Conservation (phyloP, 1,140 invertebrate species). For the Eciton burchellii region DNA sequence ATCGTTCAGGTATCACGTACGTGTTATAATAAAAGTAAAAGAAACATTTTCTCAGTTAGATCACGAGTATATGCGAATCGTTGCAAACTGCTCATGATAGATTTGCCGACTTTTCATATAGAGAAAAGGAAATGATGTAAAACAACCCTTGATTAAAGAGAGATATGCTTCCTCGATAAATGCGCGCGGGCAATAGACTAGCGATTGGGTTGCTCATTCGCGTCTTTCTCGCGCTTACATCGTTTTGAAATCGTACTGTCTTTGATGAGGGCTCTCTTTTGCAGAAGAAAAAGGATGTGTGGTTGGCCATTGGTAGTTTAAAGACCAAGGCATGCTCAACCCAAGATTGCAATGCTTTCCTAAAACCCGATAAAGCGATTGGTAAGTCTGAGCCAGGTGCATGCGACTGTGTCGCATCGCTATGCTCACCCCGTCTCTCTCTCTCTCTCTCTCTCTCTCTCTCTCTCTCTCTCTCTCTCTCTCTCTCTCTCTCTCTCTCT, state of each 20-base stretch:
- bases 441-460: conserved; percentile 64
- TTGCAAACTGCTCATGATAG: conserved; percentile 28
- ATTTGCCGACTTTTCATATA: neutral
- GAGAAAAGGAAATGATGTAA: neutral
- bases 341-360: conserved; percentile 85
- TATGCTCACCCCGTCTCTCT: conserved; percentile 77
- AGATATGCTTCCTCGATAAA: conserved; percentile 4
- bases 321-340: conserved; percentile 85
- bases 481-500: conserved; percentile 69
- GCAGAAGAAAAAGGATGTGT: conserved; percentile 86
- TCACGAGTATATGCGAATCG: conserved; percentile 27
- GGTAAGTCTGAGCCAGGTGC: conserved; percentile 84
- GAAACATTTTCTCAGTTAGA: conserved; percentile 68
- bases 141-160: conserved; percentile 36
- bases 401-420: conserved; percentile 72
- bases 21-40: neutral
- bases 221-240: conserved; percentile 80
- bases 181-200: conserved; percentile 65
- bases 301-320: conserved; percentile 86
- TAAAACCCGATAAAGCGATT: conserved; percentile 84
- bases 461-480: conserved; percentile 65
- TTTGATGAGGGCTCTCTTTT: conserved; percentile 86
- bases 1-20: neutral
- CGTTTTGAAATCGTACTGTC: conserved; percentile 82
- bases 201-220: conserved; percentile 74